A percentile compares a stretch with the other conserved stretches of the same genome.
phyloP scores from a whole-genome alignment of 2,888 invertebrate species.

The Plemyria rubiginata region DNA sequence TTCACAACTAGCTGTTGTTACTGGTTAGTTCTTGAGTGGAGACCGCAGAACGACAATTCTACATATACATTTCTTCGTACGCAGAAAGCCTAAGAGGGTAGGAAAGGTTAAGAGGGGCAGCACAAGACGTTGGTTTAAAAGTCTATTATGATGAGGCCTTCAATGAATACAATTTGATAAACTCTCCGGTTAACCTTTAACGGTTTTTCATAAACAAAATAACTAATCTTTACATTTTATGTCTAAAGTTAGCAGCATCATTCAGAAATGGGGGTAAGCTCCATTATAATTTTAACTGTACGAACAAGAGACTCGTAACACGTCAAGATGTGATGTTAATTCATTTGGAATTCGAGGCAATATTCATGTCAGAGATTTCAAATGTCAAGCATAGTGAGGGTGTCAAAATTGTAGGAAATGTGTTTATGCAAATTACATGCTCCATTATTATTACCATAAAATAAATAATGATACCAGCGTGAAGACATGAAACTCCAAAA shows the following conservation, averaged over 20 bases:
- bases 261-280: conserved; percentile 5
- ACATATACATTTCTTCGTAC: too few relatives aligned
- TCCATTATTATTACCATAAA: conserved; percentile 67
- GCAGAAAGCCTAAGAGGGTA: too few relatives aligned
- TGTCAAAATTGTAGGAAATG: conserved; percentile 81
- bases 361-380: conserved; percentile 75
- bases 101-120: too few relatives aligned
- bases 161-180: too few relatives aligned
- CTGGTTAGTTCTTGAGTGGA: too few relatives aligned
- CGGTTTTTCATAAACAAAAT: too few relatives aligned
- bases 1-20: too few relatives aligned
- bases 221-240: too few relatives aligned
- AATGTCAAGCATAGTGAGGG: conserved; percentile 70
- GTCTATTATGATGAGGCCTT: too few relatives aligned
- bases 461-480: conserved; percentile 6
- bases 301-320: conserved; percentile 55
- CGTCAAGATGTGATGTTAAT: conserved; percentile 57
- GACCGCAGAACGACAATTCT: too few relatives aligned
- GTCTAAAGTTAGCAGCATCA: background rate
- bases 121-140: too few relatives aligned
- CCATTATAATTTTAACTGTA: conserved; percentile 53
- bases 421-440: conserved; percentile 81
- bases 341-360: conserved; percentile 55
- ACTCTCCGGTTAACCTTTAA: too few relatives aligned
- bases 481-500: conserved; percentile 10